These are phyloP conservation scores for Drosophila seclusa DNA, from an alignment of 2,888 invertebrate genomes.

Conservation along the genomic window DNA sequence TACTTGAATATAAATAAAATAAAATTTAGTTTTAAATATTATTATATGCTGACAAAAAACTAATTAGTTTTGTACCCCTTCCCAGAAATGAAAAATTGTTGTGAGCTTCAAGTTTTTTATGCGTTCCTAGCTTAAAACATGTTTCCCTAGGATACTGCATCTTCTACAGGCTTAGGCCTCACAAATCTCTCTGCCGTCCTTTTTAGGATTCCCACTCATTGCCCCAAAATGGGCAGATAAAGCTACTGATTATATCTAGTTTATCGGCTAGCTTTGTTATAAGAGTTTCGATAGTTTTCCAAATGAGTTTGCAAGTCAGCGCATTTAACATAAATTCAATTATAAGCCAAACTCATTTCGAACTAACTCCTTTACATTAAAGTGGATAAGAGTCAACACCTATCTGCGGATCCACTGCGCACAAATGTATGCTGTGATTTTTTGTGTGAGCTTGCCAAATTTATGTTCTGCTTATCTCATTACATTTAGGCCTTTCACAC, in stretches of 20 bases:
- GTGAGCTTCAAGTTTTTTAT: not conserved
- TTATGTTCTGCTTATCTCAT: constrained; percentile 11
- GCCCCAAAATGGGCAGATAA: not conserved
- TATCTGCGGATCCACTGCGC: constrained; percentile 20
- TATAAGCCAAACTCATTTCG: not conserved
- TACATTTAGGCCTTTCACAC: not conserved
- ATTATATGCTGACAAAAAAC: not conserved
- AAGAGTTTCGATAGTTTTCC: not conserved
- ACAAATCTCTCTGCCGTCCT: not conserved
- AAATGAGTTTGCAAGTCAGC: not conserved
- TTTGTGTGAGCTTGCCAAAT: constrained; percentile 2
- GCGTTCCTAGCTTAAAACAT: not conserved
- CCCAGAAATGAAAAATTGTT: not conserved
- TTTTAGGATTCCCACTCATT: not conserved
- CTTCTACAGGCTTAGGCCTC: not conserved
- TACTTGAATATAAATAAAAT: not conserved
- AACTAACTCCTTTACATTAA: not conserved
- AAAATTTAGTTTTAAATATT: not conserved
- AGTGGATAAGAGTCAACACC: constrained; percentile 1
- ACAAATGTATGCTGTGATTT: constrained; percentile 46
- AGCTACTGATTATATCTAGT: not conserved
- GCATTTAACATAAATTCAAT: not conserved
- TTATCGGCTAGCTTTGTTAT: not conserved
- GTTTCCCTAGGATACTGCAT: not conserved
- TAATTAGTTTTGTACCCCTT: not conserved